phyloP scores from a whole-genome alignment of 2,113 vertebrate genomes.

The Corythornis madagascariensis region DNA sequence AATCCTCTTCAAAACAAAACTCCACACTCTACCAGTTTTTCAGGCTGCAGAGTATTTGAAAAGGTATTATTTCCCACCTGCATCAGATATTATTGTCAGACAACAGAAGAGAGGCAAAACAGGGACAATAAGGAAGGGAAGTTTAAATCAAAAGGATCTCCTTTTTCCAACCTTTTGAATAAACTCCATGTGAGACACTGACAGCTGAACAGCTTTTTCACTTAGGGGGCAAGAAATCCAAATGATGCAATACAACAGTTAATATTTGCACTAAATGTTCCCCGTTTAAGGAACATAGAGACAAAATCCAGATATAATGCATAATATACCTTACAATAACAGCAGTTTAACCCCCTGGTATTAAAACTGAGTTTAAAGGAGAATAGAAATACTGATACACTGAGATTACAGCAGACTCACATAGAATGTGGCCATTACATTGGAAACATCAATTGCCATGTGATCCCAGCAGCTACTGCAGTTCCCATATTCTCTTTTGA shows the following conservation, averaged over 20 bases:
- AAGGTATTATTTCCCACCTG: not conserved
- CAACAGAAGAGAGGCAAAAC: not conserved
- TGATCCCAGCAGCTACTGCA: not conserved
- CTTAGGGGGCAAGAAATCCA: not conserved
- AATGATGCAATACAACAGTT: not conserved
- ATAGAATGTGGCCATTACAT: rapidly evolving
- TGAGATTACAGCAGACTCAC: not conserved
- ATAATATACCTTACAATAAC: not conserved
- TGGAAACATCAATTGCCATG: not conserved
- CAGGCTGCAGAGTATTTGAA: not conserved
- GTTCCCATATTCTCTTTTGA: not conserved
- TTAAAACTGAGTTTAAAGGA: not conserved
- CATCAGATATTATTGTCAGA: not conserved
- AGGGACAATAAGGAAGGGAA: not conserved
- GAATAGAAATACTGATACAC: not conserved
- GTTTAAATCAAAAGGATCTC: not conserved
- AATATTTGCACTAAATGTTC: not conserved
- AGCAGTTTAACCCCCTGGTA: not conserved
- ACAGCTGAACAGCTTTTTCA: not conserved
- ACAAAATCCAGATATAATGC: not conserved
- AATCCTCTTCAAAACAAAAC: not conserved
- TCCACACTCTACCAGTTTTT: not conserved
- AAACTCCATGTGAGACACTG: not conserved
- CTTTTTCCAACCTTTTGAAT: not conserved
- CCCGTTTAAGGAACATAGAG: not conserved